phyloP scores from a whole-genome alignment of 2,113 vertebrate species.

The Dasypus novemcinctus region DNA sequence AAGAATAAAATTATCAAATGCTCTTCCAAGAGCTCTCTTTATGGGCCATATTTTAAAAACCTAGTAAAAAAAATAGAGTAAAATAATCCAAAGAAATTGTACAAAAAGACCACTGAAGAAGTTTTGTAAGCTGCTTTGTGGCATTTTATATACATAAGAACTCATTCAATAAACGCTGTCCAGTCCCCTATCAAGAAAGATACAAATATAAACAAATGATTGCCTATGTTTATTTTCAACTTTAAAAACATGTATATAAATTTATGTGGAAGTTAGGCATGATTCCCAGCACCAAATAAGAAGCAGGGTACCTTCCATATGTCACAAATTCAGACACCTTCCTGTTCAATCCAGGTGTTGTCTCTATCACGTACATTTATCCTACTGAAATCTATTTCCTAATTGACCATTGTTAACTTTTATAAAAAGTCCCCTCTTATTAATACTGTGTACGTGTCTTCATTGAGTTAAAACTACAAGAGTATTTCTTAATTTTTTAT shows the following conservation, averaged over 20 bases:
- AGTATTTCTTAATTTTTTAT: conserved; percentile 93
- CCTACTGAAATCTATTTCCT: conserved; percentile 9
- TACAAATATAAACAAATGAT: conserved; percentile 45
- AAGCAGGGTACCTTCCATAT: not conserved
- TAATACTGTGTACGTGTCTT: not conserved
- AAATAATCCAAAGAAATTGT: not conserved
- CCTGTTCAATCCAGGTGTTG: not conserved
- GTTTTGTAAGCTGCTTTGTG: not conserved
- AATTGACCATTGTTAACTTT: conserved; percentile 4
- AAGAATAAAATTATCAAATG: conserved; percentile 8
- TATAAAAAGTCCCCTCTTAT: conserved; percentile 25
- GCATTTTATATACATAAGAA: not conserved
- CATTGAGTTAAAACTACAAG: conserved; percentile 70
- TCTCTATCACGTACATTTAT: not conserved
- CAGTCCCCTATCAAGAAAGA: conserved; percentile 46
- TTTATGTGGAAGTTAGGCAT: conserved; percentile 31
- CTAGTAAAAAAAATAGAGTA: not conserved
- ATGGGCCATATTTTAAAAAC: not conserved
- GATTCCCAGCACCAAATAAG: conserved; percentile 48
- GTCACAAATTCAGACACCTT: not conserved
- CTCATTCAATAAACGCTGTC: not conserved
- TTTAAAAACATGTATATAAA: conserved; percentile 49
- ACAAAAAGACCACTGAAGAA: not conserved
- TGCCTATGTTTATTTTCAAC: conserved; percentile 63
- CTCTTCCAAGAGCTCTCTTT: not conserved